Evolutionary conservation across 1,140 invertebrate species (phyloP).

Genomic region (Berghia stephanieae): DNA sequence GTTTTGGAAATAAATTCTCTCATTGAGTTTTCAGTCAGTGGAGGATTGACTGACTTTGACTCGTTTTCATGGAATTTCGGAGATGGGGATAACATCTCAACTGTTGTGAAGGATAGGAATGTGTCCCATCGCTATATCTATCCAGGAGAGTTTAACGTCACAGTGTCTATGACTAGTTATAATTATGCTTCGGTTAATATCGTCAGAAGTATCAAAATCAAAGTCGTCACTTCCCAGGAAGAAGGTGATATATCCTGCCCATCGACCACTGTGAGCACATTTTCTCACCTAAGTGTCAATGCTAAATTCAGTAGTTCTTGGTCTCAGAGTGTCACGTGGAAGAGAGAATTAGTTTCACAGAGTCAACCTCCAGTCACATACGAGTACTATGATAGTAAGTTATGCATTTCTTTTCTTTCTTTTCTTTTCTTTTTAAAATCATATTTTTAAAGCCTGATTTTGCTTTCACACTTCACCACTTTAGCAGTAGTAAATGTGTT

Average conservation of each 20-base stretch:
- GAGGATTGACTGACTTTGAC: background rate
- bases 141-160: background rate
- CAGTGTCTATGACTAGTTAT: background rate
- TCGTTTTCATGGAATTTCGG: conserved; percentile 24
- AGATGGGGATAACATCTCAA: conserved; percentile 10
- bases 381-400: too few relatives aligned
- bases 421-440: too few relatives aligned
- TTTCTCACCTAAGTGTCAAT: background rate
- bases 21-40: background rate
- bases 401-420: too few relatives aligned
- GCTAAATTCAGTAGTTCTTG: conserved; percentile 13
- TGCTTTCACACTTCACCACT: too few relatives aligned
- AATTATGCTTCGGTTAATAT: too few relatives aligned
- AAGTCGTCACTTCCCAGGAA: too few relatives aligned
- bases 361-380: too few relatives aligned
- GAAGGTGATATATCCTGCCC: conserved; percentile 5
- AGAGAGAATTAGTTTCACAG: too few relatives aligned
- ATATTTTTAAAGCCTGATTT: too few relatives aligned
- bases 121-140: conserved; percentile 15
- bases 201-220: too few relatives aligned
- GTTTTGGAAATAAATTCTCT: too few relatives aligned
- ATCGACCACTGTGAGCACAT: background rate
- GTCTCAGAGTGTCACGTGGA: conserved; percentile 15
- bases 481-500: too few relatives aligned
- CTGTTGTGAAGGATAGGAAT: background rate